phyloP scores from a whole-genome alignment of 2,888 invertebrate genomes.

The Iphiclides podalirius region DNA sequence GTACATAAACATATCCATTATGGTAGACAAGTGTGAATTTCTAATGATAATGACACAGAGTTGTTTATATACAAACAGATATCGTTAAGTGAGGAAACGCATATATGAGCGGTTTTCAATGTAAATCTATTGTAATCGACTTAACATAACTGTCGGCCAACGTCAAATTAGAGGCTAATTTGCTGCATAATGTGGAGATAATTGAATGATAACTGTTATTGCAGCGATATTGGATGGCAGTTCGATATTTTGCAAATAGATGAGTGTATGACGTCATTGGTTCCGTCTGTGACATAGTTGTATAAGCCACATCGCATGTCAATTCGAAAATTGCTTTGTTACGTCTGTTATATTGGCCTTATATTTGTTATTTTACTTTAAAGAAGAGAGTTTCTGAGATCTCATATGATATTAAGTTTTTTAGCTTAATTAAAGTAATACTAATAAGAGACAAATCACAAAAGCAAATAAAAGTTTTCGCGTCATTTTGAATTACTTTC shows the following conservation, averaged over 20 bases:
- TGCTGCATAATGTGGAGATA: slow-evolving; percentile 32
- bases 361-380: no score
- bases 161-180: slow-evolving; percentile 31
- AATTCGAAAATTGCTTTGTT: no score
- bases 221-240: not conserved
- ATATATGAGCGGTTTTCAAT: slow-evolving; percentile 2
- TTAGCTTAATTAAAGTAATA: no score
- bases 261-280: not conserved
- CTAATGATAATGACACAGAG: not conserved
- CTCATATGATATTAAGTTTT: no score
- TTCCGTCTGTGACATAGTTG: no score
- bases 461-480: no score
- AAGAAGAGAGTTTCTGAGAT: no score
- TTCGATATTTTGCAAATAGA: slow-evolving; percentile 5
- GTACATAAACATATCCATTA: slow-evolving; percentile 7
- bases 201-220: slow-evolving; percentile 38
- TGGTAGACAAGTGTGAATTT: not conserved
- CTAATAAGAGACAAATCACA: no score
- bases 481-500: no score
- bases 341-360: no score
- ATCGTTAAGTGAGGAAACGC: not conserved
- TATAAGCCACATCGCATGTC: no score
- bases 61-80: not conserved
- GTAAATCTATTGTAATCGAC: slow-evolving; percentile 21
- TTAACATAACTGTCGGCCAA: slow-evolving; percentile 30